Evolutionary conservation across 2,888 invertebrate genomes (phyloP).

Genomic region (Suillia variegata): DNA sequence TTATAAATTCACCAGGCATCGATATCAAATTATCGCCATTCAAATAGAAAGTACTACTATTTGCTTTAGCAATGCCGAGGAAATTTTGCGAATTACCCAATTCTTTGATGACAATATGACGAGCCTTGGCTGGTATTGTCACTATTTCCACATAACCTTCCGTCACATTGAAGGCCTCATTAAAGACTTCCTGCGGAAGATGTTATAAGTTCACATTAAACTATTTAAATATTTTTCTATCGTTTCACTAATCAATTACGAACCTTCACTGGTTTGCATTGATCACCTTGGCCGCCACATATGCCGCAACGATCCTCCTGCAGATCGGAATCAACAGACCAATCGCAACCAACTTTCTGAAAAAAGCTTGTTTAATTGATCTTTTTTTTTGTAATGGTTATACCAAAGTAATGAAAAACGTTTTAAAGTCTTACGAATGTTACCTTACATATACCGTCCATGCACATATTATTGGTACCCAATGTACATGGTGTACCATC

Average conservation of each 20-base stretch:
- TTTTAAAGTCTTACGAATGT: too few relatives aligned
- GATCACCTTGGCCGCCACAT: conserved; percentile 83
- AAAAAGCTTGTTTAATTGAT: conserved; percentile 60
- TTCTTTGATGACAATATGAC: conserved; percentile 80
- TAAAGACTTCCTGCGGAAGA: conserved; percentile 40
- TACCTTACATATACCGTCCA: conserved; percentile 76
- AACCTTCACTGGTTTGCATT: conserved; percentile 73
- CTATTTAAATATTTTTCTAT: not conserved
- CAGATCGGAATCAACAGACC: conserved; percentile 79
- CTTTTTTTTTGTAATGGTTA: conserved; percentile 8
- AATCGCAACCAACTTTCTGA: conserved; percentile 90
- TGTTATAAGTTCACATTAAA: too few relatives aligned
- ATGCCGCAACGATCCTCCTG: conserved; percentile 85
- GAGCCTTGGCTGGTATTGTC: conserved; percentile 77
- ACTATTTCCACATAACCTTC: conserved; percentile 67
- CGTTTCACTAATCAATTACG: not conserved
- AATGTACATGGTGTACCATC: conserved; percentile 87
- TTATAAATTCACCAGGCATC: conserved; percentile 79
- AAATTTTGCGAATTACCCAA: conserved; percentile 77
- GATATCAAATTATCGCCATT: conserved; percentile 78
- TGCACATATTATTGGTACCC: conserved; percentile 84
- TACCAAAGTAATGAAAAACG: too few relatives aligned
- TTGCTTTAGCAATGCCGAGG: conserved; percentile 76
- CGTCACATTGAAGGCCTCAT: conserved; percentile 65
- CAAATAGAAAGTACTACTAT: conserved; percentile 74